Evolutionary conservation across 2,113 vertebrate species (phyloP).

Genomic region (Hyaena hyaena): DNA sequence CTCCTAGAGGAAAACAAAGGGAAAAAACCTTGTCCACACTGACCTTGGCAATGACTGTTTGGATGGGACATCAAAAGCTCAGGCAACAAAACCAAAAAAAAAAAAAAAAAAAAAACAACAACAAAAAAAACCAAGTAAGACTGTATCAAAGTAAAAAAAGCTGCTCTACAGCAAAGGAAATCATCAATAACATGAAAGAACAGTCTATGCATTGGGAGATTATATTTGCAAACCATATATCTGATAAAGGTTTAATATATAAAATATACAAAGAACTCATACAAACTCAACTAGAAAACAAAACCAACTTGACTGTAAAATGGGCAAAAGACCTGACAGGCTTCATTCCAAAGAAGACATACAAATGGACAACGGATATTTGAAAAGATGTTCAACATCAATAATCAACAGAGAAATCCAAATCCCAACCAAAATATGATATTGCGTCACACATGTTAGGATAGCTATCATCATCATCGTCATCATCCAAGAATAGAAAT

Average conservation of each 20-base stretch:
- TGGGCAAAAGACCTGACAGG: neutral
- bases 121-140: too few relatives aligned
- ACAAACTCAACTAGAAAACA: neutral
- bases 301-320: neutral
- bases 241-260: neutral
- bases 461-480: neutral
- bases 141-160: neutral
- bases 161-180: neutral
- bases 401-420: neutral
- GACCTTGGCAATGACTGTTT: neutral
- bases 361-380: neutral
- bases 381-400: neutral
- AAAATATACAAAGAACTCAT: neutral
- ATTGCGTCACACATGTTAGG: neutral
- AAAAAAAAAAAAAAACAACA: neutral
- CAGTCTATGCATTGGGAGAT: neutral
- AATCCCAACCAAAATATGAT: neutral
- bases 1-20: neutral
- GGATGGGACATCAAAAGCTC: neutral
- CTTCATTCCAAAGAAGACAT: neutral
- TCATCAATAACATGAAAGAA: neutral
- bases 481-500: neutral
- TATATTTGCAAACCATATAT: neutral
- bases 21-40: neutral
- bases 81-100: conserved; percentile 14